phyloP scores from a whole-genome alignment of 2,888 invertebrate species.

The Dicycla oo region DNA sequence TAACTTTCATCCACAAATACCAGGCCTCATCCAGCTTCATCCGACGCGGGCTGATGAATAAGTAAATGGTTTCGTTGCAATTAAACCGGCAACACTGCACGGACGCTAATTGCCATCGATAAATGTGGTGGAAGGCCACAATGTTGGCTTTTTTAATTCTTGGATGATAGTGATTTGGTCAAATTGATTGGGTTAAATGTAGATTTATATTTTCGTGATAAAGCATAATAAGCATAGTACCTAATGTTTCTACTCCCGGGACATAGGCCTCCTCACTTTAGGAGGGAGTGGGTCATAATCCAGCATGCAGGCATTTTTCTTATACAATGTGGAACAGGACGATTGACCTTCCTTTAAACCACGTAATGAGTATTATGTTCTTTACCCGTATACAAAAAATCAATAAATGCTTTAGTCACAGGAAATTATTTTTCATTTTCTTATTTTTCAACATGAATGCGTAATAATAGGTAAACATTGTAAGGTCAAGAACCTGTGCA shows the following conservation, averaged over 20 bases:
- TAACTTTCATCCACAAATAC: conserved; percentile 50
- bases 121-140: conserved; percentile 36
- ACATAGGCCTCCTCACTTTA: background rate
- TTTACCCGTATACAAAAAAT: no score
- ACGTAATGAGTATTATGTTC: no score
- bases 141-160: conserved; percentile 29
- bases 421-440: no score
- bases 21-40: conserved; percentile 33
- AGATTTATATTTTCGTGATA: background rate
- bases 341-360: no score
- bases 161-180: background rate
- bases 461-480: no score
- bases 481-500: no score
- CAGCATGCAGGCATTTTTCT: background rate
- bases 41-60: conserved; percentile 74
- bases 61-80: conserved; percentile 76
- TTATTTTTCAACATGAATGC: no score
- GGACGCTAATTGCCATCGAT: conserved; percentile 74
- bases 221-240: background rate
- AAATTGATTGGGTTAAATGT: conserved; percentile 10
- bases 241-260: background rate
- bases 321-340: no score
- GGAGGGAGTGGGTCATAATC: background rate
- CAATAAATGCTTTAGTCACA: no score
- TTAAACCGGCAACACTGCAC: conserved; percentile 69